These are phyloP conservation scores for Mus minutoides DNA, from an alignment of 2,797 vertebrate genomes.

Conservation along the genomic window DNA sequence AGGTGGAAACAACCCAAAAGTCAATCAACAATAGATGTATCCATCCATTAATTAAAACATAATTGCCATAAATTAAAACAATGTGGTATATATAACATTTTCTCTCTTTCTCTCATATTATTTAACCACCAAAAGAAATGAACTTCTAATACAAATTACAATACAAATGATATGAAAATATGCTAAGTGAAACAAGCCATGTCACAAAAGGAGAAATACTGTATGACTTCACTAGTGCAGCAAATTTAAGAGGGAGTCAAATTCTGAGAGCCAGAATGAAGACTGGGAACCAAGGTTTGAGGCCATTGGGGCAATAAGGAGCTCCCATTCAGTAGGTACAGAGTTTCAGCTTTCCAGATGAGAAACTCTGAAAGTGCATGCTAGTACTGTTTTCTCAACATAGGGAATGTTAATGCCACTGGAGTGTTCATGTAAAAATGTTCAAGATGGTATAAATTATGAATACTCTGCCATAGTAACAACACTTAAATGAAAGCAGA, in stretches of 20 bases:
- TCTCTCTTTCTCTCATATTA: background rate
- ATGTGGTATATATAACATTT: background rate
- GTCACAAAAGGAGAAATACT: background rate
- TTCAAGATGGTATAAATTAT: slow-evolving; percentile 5
- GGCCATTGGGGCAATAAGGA: too few relatives aligned
- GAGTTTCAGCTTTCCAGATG: background rate
- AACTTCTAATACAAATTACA: slow-evolving; percentile 1
- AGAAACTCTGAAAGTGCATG: background rate
- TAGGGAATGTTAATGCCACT: background rate
- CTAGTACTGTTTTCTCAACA: background rate
- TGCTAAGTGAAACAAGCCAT: background rate
- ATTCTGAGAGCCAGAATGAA: background rate
- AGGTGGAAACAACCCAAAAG: background rate
- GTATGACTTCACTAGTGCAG: background rate
- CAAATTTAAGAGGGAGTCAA: background rate
- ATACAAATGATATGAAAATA: slow-evolving; percentile 1
- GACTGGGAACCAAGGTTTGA: background rate
- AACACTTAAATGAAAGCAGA: background rate
- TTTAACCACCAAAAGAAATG: slow-evolving; percentile 14
- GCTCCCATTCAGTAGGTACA: background rate
- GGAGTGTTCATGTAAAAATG: background rate
- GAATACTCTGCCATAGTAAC: background rate
- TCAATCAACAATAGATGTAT: background rate
- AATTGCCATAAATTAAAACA: background rate
- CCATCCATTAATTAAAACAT: too few relatives aligned